Conservation (phyloP, 35 echinoderm and acorn worm species). For the Anneissia japonica region DNA sequence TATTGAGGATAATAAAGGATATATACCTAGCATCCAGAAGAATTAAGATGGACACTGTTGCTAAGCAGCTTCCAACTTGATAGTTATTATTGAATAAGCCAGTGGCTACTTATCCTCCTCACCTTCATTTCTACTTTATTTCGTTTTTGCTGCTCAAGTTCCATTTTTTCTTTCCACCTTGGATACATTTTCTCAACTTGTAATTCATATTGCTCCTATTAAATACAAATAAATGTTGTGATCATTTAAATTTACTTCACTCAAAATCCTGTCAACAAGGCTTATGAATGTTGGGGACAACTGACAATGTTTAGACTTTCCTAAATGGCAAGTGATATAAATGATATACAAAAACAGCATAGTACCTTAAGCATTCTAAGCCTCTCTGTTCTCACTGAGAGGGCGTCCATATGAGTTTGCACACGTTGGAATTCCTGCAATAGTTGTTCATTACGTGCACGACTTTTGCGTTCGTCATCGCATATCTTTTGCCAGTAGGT, state of each 20-base stretch:
- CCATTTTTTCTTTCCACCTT: constrained; percentile 67
- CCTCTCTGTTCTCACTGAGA: constrained; percentile 77
- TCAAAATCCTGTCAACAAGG: too few relatives aligned
- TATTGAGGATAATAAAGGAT: too few relatives aligned
- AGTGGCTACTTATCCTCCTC: too few relatives aligned
- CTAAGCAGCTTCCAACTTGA: too few relatives aligned
- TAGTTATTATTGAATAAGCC: too few relatives aligned
- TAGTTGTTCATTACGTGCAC: constrained; percentile 70
- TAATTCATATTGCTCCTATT: constrained; percentile 71
- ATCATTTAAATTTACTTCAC: too few relatives aligned
- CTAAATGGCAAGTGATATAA: too few relatives aligned
- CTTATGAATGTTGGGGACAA: background rate
- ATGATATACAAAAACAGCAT: background rate
- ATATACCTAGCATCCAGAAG: too few relatives aligned
- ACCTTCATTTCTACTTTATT: background rate
- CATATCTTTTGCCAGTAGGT: constrained; percentile 81
- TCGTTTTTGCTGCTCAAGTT: constrained; percentile 19
- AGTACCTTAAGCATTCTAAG: constrained; percentile 72
- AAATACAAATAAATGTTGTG: too few relatives aligned
- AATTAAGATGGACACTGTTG: too few relatives aligned
- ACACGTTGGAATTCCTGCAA: constrained; percentile 71
- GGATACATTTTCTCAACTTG: constrained; percentile 84
- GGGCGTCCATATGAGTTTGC: constrained; percentile 69
- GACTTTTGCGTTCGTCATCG: constrained; percentile 69
- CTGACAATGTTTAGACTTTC: background rate